A percentile compares a stretch with the other conserved stretches of the same genome.
Evolutionary conservation across 2,888 invertebrate genomes (phyloP).

Genomic region (Hofmannophila pseudospretella): DNA sequence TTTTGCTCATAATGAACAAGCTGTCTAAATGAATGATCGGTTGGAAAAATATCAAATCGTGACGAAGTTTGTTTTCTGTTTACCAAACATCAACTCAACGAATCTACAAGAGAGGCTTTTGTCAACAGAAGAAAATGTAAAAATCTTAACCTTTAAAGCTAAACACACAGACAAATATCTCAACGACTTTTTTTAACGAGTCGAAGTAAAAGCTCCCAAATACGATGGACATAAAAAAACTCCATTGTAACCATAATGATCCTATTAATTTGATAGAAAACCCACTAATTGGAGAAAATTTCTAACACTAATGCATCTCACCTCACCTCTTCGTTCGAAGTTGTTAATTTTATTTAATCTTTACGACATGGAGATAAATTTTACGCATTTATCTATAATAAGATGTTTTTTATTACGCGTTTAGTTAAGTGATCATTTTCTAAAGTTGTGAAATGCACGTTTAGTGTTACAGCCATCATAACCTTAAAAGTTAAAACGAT

Average conservation of each 20-base stretch:
- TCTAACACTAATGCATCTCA: conserved; percentile 26
- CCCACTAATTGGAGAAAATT: conserved; percentile 46
- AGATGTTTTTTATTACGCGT: conserved; percentile 21
- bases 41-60: too few species aligned
- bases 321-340: conserved; percentile 17
- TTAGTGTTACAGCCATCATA: conserved; percentile 5
- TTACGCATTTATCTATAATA: conserved; percentile 18
- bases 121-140: background rate
- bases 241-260: conserved; percentile 6
- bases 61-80: too few species aligned
- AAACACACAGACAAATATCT: too few species aligned
- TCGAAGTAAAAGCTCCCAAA: too few species aligned
- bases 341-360: conserved; percentile 27
- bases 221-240: background rate
- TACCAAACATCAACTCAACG: too few species aligned
- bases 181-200: too few species aligned
- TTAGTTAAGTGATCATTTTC: conserved; percentile 18
- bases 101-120: too few species aligned
- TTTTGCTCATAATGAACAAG: too few species aligned
- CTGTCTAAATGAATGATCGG: too few species aligned
- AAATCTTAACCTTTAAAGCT: too few species aligned
- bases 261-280: conserved; percentile 45
- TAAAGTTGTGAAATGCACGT: conserved; percentile 8
- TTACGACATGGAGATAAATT: conserved; percentile 17
- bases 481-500: conserved; percentile 3